Base-by-base conservation (phyloP, 2,888 invertebrate genomes). In the Drosophila meridiana region DNA sequence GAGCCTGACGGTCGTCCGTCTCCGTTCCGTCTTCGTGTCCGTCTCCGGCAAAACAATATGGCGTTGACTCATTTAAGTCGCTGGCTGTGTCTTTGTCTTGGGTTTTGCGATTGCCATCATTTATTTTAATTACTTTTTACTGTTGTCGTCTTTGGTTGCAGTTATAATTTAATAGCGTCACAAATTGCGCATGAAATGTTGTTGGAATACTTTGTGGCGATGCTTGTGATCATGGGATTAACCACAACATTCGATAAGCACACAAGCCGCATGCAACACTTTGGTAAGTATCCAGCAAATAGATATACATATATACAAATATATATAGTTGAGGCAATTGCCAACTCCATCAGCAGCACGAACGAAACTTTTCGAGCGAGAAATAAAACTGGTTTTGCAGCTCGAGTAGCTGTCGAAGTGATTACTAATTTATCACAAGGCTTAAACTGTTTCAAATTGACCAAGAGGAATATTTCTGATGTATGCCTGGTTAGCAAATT, bases 151-250 rank as follows among this genome's bases (percentile, higher is more conserved):
- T 71, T 72, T 69, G 84, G 83, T 83, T 86, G 80, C 85, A 85
- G 90, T 90, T 90, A 87, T 85, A 84, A 89, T 82, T 87, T 70
- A 82, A 87, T 78, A 78, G 89, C 89, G 69, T 85, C 79, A 90
- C 79, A 87, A 91, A 91, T 90, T 91, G 92, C 90, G 90, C 91
- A 92, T 92, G 93, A 92, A 92, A 93, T 93, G 93, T 93, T 93
- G 93, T 92, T 93, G 92, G 93, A 93, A 93, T 91, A 93, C 92
- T 79, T 91, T 84, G 91, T 90, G 88, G 84, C 90, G 84, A 85
- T 92, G 90, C 87, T 92, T 80, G 85, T 92, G 91, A 91, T 92
- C 89, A 92, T 93, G 91, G 93, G 93, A 93, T 92, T 93, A 93
- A 88, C 91, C 87, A 87, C 91, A 84, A 89, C 91, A 67, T 80